Percentiles rank a stretch among this genome's conserved stretches.
These are phyloP conservation scores for Dastarcus helophoroides DNA, from an alignment of 2,888 invertebrate species.

Conservation along the genomic window DNA sequence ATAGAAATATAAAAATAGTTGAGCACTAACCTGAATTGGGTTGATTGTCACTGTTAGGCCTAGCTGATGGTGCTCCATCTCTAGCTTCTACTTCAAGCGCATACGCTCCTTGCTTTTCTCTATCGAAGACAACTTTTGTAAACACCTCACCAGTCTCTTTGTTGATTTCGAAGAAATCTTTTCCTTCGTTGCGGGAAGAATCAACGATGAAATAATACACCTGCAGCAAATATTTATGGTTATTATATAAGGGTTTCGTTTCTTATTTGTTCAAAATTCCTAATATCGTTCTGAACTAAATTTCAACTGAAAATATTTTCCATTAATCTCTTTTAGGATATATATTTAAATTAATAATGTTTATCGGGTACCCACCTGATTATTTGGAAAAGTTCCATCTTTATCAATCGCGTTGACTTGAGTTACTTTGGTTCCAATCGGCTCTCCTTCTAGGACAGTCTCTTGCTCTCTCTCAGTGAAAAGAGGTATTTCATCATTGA, in stretches of 20 bases:
- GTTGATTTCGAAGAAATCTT: conserved; percentile 94
- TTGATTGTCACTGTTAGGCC: conserved; percentile 85
- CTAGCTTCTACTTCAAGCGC: conserved; percentile 94
- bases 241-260: conserved; percentile 2
- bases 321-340: too few relatives aligned
- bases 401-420: conserved; percentile 94
- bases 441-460: conserved; percentile 89
- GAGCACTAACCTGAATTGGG: conserved; percentile 82
- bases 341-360: background rate
- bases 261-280: too few relatives aligned
- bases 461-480: conserved; percentile 93
- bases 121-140: conserved; percentile 91
- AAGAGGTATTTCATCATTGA: conserved; percentile 93
- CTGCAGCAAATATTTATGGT: conserved; percentile 39
- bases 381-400: conserved; percentile 90
- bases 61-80: conserved; percentile 92
- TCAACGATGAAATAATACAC: conserved; percentile 90
- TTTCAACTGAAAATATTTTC: too few relatives aligned
- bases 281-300: too few relatives aligned
- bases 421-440: conserved; percentile 88
- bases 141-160: conserved; percentile 90
- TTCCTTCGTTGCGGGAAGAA: conserved; percentile 83
- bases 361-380: conserved; percentile 53
- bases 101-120: conserved; percentile 95
- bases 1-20: conserved; percentile 10